Base-by-base conservation (phyloP, 2,888 invertebrate species). In the Gortyna flavago region DNA sequence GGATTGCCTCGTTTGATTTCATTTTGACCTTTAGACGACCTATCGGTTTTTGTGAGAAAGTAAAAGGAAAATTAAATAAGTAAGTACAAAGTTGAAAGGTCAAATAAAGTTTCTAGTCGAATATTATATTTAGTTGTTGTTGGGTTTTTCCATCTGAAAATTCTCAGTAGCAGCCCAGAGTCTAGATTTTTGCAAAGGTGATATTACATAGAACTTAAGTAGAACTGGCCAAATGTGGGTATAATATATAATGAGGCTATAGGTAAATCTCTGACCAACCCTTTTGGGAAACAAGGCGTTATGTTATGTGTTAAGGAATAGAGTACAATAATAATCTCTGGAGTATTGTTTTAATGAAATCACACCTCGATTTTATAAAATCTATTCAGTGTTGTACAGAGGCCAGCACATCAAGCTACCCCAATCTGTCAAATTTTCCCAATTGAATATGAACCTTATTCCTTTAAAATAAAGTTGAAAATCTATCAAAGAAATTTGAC, bases 1-100 rank as follows among this genome's bases (percentile, higher is more conserved):
- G 84, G 77, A 85, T 88, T 85, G 44, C 69, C 68, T 67, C 66
- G 73, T 85, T 86, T 73, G 75, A 81, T 79, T 83, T 66, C 57
- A 51, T 70, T 61, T 78, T 73, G 87, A 80, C 83, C 83, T 81
- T 77, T 75, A 38, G 48, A 73, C 51, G 59, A 76, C 29, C 48
- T 68, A 72, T 80, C 66, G 67, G 72, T 66, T 77, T 78, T 73
- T 64, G 57, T 69, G 16, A 48, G 80, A 68, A 57, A 72, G 25
- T 54, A 67, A 68, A 75, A 59, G 51, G 67, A 35, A 72, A 80
- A 72, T 54, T 54, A 67, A 57, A 62, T 59, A 80, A 72, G 48
- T 54, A 67, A 57, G 59, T 59, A 44, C 32, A 62, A 57, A 38
- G 41, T 54, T 38, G 38, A 32, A 66, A 54, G 35, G 38, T 35